Base-by-base conservation (phyloP, 2,797 vertebrate species). In the Gallinago solitaria region DNA sequence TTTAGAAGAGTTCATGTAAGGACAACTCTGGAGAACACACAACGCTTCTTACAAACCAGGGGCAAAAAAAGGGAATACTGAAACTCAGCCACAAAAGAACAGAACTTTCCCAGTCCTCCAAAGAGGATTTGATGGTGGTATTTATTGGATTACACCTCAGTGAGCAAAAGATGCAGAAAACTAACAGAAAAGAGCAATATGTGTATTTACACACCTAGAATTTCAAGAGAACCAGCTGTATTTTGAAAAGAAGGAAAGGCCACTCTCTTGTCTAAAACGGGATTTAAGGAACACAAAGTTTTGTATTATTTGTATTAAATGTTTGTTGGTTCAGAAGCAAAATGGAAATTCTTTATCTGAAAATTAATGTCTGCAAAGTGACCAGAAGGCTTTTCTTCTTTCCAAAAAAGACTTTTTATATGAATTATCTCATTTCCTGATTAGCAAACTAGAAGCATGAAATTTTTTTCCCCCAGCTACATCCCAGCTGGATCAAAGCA, bases 361-460 rank as follows among this genome's bases (percentile, higher is more conserved):
- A 96, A 93, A 95, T 89, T 56, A 84, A 70, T 54, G 33, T 51
- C 59, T 84, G 16, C 28, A 70, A 93, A 95, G 45, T 77, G 74
- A 95, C 80, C 79, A 94, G 50, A 91, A 90, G 32, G 45, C 27
- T 83, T 87, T 77, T 16, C 16, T 15, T 86, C 67, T 89, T 65
- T 30, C 13, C 35, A 78, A 50, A 86, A 91, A 50, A 74, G 6
- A 35, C 7, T 32, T 89, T 73, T 96, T 70, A 51, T 16, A 11
- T 20, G 4, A 83, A 93, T 93, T 89, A 80, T 85, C 68, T 95
- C 68, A 90, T 89, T 94, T 96, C 75, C 90, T 92, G 88, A 97
- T 93, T 92, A 96, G 41, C 70, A 92, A 92, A 82, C 32, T 60
- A 48, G 65, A 91, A 89, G 43, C 80, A 94, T 51, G 30, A 94